phyloP scores from a whole-genome alignment of 2,888 invertebrate genomes.

The Ormyrus labotus region DNA sequence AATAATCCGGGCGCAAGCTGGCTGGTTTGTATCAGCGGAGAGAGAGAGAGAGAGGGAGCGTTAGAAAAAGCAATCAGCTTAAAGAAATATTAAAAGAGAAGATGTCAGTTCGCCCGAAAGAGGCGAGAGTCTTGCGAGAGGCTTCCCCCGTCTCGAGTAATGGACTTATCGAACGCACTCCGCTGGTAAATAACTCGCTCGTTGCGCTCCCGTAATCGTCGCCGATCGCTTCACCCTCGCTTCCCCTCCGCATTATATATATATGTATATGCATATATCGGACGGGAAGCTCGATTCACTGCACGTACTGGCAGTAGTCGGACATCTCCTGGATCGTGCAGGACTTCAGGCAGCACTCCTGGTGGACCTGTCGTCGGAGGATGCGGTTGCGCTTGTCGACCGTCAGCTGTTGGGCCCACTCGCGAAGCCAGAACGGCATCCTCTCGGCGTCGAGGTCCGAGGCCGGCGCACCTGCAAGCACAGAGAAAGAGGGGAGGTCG shows the following conservation, averaged over 20 bases:
- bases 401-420: conserved; percentile 69
- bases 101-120: too few relatives aligned
- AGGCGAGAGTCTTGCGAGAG: too few relatives aligned
- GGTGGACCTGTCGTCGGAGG: conserved; percentile 73
- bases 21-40: too few relatives aligned
- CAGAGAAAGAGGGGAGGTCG: too few relatives aligned
- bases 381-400: conserved; percentile 63
- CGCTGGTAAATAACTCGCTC: neutral
- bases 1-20: too few relatives aligned
- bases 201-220: neutral
- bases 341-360: conserved; percentile 75
- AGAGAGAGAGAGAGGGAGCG: too few relatives aligned
- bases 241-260: neutral
- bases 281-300: conserved; percentile 51
- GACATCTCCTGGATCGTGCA: conserved; percentile 72
- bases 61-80: too few relatives aligned
- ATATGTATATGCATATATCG: neutral
- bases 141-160: too few relatives aligned
- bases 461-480: too few relatives aligned
- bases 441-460: conserved; percentile 63
- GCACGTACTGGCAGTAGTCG: conserved; percentile 70
- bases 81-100: too few relatives aligned
- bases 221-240: too few relatives aligned
- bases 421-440: conserved; percentile 69
- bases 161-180: neutral